Conservation (phyloP, 2,797 vertebrate genomes). For the Onychomys arenicola region DNA sequence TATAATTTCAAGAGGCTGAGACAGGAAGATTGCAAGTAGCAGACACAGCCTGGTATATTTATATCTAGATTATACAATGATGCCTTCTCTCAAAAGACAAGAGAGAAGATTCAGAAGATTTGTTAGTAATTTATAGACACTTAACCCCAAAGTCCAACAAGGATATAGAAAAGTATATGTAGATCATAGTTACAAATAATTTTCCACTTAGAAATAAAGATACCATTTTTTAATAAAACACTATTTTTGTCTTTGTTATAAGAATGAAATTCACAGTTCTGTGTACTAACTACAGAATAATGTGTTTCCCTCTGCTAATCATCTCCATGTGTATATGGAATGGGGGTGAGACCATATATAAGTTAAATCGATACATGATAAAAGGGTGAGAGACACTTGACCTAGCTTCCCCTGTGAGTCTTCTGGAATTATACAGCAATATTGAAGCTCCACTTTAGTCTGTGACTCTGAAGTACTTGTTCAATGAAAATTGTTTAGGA, state of each 20-base stretch:
- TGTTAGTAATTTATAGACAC: neutral
- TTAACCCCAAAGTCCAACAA: neutral
- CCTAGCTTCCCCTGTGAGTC: neutral
- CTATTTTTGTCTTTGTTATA: neutral
- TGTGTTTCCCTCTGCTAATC: neutral
- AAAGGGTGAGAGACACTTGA: neutral
- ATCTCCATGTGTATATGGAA: neutral
- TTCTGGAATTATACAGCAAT: neutral
- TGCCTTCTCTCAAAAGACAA: neutral
- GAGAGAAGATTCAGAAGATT: neutral
- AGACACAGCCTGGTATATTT: neutral
- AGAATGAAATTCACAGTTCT: neutral
- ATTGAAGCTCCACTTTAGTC: neutral
- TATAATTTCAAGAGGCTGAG: neutral
- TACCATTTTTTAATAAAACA: neutral
- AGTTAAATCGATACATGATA: neutral
- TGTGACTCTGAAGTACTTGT: neutral
- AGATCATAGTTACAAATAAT: neutral
- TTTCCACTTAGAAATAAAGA: conserved; percentile 21
- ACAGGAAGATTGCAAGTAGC: neutral
- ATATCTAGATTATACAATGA: neutral
- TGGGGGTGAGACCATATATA: neutral
- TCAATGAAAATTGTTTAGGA: conserved; percentile 7
- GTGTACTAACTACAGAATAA: neutral
- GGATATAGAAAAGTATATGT: neutral